Percentiles rank a stretch among this genome's conserved stretches.
phyloP scores from a whole-genome alignment of 1,140 invertebrate genomes.

The Aphelenchoides avenae region DNA sequence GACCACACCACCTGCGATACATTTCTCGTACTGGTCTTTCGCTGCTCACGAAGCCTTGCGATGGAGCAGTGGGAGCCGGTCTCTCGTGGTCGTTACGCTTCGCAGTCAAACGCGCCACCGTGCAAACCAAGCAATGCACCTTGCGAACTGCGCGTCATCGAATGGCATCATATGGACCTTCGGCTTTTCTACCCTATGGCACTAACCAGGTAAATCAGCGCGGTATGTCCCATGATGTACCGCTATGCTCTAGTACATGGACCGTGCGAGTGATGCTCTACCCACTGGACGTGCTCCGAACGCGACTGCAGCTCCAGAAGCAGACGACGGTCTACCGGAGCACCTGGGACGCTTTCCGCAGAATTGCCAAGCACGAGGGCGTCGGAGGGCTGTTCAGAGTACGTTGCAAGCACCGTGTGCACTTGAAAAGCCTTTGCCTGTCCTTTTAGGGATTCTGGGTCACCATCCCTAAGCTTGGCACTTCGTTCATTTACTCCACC shows the following conservation, averaged over 20 bases:
- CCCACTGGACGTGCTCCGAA: constrained; percentile 91
- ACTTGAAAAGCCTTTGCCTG: too few relatives aligned
- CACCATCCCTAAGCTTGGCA: constrained; percentile 48
- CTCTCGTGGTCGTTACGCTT: too few relatives aligned
- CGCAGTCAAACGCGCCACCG: too few relatives aligned
- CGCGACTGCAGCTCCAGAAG: constrained; percentile 73
- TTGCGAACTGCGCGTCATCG: constrained; percentile 70
- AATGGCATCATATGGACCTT: constrained; percentile 98
- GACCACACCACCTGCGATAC: too few relatives aligned
- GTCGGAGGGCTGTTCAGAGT: constrained; percentile 74
- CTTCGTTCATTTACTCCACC: constrained; percentile 73
- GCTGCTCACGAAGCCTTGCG: too few relatives aligned
- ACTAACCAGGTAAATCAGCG: too few relatives aligned
- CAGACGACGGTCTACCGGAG: constrained; percentile 41
- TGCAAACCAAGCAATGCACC: too few relatives aligned
- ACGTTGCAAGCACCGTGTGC: too few relatives aligned
- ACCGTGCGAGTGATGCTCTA: constrained; percentile 82
- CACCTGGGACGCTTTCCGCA: constrained; percentile 74
- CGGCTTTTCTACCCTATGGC: constrained; percentile 78
- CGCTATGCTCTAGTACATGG: too few relatives aligned
- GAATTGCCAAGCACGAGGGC: constrained; percentile 83
- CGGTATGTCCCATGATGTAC: too few relatives aligned
- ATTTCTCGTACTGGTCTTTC: too few relatives aligned
- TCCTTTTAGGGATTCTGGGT: constrained; percentile 52
- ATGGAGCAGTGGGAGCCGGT: too few relatives aligned